Evolutionary conservation across 2,113 vertebrate species (phyloP).

Genomic region (Macaca fascicularis): T2T-MFA8v1.1 NC_088385.1:76325501-76326000

Average conservation of each 20-base stretch:
- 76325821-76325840: no score
- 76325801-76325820: background rate
- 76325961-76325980: no score
- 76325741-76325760: background rate
- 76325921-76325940: no score
- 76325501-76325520: background rate
- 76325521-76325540: background rate
- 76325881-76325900: no score
- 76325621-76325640: background rate
- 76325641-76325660: constrained; percentile 4
- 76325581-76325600: background rate
- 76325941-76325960: no score
- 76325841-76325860: no score
- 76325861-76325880: no score
- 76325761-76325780: background rate
- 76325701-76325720: constrained; percentile 23
- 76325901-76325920: no score
- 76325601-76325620: background rate
- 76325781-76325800: background rate
- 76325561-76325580: constrained; percentile 29
- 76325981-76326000: no score
- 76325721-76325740: constrained; percentile 4
- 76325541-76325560: background rate
- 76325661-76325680: constrained; percentile 19
- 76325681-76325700: background rate